phyloP scores from a whole-genome alignment of 2,113 vertebrate species.

The Todiramphus chloris region DNA sequence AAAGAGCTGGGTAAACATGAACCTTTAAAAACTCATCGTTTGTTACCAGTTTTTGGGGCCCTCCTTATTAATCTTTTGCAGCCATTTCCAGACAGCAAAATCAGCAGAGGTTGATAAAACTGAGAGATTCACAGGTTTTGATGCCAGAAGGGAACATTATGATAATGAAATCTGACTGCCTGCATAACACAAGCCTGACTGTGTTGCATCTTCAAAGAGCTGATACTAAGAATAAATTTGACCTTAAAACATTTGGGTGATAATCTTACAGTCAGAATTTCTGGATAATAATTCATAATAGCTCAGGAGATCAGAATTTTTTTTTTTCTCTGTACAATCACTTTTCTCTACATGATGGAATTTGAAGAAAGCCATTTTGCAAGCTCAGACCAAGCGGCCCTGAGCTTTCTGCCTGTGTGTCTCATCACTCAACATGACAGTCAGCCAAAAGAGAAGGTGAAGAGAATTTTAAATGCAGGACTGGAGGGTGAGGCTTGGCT shows the following conservation, averaged over 20 bases:
- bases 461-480: neutral
- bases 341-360: neutral
- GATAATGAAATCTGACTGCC: neutral
- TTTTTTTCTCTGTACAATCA: neutral
- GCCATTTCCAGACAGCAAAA: neutral
- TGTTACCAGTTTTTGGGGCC: accelerated
- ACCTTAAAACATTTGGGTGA: neutral
- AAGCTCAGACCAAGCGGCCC: neutral
- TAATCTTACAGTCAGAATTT: neutral
- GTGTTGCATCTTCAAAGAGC: neutral
- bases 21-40: neutral
- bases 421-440: neutral
- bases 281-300: neutral
- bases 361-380: neutral
- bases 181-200: neutral
- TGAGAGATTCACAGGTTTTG: neutral
- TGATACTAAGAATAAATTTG: neutral
- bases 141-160: neutral
- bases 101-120: neutral
- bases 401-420: neutral
- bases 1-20: neutral
- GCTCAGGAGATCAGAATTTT: neutral
- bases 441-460: neutral
- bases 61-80: neutral
- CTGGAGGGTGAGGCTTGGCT: neutral